phyloP scores from a whole-genome alignment of 2,113 vertebrate genomes.

The Notiomystis cincta region DNA sequence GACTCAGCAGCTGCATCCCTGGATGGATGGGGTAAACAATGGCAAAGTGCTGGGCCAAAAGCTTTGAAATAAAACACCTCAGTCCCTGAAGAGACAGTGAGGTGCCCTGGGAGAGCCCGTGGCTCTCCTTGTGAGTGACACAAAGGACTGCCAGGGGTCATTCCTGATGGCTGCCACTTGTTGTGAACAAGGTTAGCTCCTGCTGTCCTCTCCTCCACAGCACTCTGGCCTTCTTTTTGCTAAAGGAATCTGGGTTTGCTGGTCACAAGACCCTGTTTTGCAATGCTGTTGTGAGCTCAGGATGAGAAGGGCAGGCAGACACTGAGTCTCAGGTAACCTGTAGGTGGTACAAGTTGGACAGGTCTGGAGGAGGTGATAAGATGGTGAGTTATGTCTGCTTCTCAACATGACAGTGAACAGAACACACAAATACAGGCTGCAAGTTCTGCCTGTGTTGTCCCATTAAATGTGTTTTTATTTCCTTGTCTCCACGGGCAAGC shows the following conservation, averaged over 20 bases:
- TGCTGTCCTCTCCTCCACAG: neutral
- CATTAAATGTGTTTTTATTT: neutral
- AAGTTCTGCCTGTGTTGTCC: neutral
- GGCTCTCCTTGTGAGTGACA: neutral
- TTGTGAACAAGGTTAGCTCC: neutral
- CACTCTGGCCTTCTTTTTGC: neutral
- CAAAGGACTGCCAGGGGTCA: neutral
- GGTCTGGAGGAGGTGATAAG: constrained; percentile 3
- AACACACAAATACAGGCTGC: neutral
- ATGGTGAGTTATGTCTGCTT: neutral
- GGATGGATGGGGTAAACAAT: neutral
- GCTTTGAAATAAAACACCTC: neutral
- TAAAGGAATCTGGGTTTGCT: constrained; percentile 1
- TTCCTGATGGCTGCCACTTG: neutral
- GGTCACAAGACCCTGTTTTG: neutral
- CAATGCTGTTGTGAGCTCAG: neutral
- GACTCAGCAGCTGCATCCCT: neutral
- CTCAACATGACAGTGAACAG: neutral
- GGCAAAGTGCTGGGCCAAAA: neutral
- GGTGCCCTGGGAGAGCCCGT: neutral
- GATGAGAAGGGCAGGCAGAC: neutral
- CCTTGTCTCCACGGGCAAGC: neutral
- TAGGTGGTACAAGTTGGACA: neutral
- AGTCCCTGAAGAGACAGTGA: neutral
- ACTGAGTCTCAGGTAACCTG: neutral